phyloP scores from a whole-genome alignment of 2,888 invertebrate genomes.

The Agrotis puta region DNA sequence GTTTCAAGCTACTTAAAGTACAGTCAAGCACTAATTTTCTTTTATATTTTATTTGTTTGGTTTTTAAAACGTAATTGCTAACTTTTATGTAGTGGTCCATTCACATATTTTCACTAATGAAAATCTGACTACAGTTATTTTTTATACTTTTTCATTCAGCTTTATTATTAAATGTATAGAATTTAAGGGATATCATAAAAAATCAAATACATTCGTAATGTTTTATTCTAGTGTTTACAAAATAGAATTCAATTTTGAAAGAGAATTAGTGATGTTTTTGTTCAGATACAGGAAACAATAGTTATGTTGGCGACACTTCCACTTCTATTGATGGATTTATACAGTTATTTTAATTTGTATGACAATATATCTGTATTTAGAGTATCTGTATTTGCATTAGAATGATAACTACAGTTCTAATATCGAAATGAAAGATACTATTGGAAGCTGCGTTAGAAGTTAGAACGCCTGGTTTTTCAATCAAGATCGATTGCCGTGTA shows the following conservation, averaged over 20 bases:
- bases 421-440: not conserved
- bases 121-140: not conserved
- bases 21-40: slow-evolving; percentile 17
- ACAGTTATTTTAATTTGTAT: too few relatives aligned
- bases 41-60: not conserved
- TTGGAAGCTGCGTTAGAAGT: not conserved
- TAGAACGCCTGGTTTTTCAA: too few relatives aligned
- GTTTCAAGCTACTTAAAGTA: slow-evolving; percentile 7
- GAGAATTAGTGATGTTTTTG: slow-evolving; percentile 11
- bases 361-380: too few relatives aligned
- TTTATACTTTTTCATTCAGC: not conserved
- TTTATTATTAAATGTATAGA: not conserved
- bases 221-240: slow-evolving; percentile 12
- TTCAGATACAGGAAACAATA: not conserved
- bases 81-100: not conserved
- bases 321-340: slow-evolving; percentile 5
- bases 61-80: not conserved
- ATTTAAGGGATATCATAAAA: not conserved
- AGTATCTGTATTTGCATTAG: too few relatives aligned
- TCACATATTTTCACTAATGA: not conserved
- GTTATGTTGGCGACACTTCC: slow-evolving; percentile 12
- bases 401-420: not conserved
- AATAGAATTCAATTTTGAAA: not conserved
- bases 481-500: not conserved
- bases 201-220: too few relatives aligned